phyloP scores from a whole-genome alignment of 2,797 vertebrate genomes.

The Melopsittacus undulatus region DNA sequence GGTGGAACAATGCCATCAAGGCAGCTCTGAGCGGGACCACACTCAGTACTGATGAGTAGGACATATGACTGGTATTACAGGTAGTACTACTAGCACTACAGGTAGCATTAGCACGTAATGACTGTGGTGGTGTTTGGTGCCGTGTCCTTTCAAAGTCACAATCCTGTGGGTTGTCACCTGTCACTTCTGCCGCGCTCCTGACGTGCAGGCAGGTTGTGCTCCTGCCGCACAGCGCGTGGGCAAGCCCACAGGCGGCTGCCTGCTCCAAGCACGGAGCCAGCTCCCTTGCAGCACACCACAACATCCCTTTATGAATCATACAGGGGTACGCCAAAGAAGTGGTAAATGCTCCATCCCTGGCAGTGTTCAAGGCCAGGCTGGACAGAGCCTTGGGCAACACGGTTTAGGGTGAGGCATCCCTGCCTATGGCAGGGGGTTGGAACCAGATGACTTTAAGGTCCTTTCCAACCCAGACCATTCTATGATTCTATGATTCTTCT shows the following conservation, averaged over 20 bases:
- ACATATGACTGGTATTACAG: neutral
- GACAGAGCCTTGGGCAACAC: neutral
- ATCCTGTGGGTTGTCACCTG: neutral
- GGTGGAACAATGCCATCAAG: neutral
- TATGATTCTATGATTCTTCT: neutral
- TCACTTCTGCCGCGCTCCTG: neutral
- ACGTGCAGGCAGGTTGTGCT: neutral
- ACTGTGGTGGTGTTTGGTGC: neutral
- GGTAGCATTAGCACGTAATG: neutral
- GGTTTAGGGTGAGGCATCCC: neutral
- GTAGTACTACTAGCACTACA: neutral
- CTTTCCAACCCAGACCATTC: neutral
- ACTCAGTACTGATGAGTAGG: neutral
- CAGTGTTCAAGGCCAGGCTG: neutral
- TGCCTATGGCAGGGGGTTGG: neutral
- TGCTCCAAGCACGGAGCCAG: neutral
- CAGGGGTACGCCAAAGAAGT: neutral
- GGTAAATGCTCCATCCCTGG: neutral
- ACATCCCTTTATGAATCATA: neutral
- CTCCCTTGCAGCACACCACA: neutral
- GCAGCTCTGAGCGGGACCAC: neutral
- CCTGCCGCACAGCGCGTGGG: accelerated
- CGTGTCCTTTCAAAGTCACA: accelerated
- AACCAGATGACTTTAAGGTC: neutral
- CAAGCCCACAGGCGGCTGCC: accelerated